Evolutionary conservation across 1,140 invertebrate species (phyloP).

Genomic region (Bombus fervidus): DNA sequence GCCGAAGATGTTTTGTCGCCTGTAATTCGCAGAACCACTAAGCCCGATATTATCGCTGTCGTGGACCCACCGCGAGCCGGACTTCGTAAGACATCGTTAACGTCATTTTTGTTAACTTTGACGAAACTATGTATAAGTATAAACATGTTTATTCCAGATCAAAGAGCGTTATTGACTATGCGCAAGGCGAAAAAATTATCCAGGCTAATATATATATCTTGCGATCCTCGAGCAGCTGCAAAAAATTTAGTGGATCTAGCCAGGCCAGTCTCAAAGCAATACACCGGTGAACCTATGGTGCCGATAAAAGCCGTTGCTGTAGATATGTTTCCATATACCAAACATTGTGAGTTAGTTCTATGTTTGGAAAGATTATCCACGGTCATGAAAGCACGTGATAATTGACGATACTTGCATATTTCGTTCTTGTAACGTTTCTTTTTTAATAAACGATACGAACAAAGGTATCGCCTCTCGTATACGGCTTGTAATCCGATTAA

Average conservation of each 20-base stretch:
- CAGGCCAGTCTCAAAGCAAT: slow-evolving; percentile 90
- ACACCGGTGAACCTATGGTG: slow-evolving; percentile 91
- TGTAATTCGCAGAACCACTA: slow-evolving; percentile 86
- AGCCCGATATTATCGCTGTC: slow-evolving; percentile 91
- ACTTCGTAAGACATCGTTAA: slow-evolving; percentile 86
- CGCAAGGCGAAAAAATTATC: slow-evolving; percentile 89
- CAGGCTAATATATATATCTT: slow-evolving; percentile 94
- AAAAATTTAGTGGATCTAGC: slow-evolving; percentile 96
- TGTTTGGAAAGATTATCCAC: slow-evolving; percentile 88
- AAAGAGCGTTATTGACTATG: slow-evolving; percentile 90
- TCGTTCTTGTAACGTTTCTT: not conserved
- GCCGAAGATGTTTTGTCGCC: slow-evolving; percentile 94
- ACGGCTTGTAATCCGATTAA: slow-evolving; percentile 27
- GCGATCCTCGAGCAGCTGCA: slow-evolving; percentile 92
- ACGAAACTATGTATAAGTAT: not conserved
- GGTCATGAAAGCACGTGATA: slow-evolving; percentile 61
- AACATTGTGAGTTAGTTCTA: slow-evolving; percentile 93
- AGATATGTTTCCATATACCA: slow-evolving; percentile 97
- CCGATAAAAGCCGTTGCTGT: slow-evolving; percentile 92
- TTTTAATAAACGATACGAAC: not conserved
- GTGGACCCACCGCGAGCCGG: slow-evolving; percentile 98
- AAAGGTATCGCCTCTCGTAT: not conserved
- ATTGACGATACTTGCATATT: not conserved
- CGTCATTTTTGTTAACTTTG: not conserved
- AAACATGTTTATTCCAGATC: slow-evolving; percentile 83